Evolutionary conservation across 30 jellyfish, hydroid and myxozoan genomes (phyloP), one percentile per base, ranked within the genome.

Genomic region (Mastigias papua): DNA sequence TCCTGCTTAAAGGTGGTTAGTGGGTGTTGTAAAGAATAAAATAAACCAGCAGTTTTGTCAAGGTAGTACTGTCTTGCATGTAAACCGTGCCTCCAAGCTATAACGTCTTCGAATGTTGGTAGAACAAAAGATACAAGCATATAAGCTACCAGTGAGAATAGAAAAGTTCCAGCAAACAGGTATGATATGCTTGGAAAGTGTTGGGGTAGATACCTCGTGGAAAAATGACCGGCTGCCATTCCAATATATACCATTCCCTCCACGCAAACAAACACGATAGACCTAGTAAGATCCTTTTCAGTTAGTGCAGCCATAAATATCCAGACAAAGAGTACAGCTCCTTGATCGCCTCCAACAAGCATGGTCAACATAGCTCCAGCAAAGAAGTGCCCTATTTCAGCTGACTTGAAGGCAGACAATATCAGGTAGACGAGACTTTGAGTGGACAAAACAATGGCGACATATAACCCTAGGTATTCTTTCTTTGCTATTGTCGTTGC

Each of bases 351-450:
- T 3, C 92, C 92, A 62, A 67, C n/a, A 34, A 69, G 62, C 23
- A 34, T 35, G 30, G 32, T 83, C n/a, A 83, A 84, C 33, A 83
- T 0, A 34, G 51, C 46, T 2, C 92, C 86, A 23, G 80, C 82
- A 29, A 83, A 62, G 29, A 83, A 8, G 46, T 70, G 86, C 60
- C 54, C 71, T 7, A 57, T 84, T 83, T 49, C 23, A 0, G 86
- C 64, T n/a, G 82, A 7, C 22, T 69, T 60, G 31, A 48, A 19
- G 25, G 58, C 29, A 16, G 82, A 34, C 6, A 83, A 48, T 0
- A 48, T 71, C 92, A 83, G 10, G 9, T 69, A 83, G 16, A 83
- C 86, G 4, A 83, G 86, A 57, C 92, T 83, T 50, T 83, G 92
- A 8, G 68, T 20, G 27, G 74, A 86, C 6, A 83, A 61, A 9